Evolutionary conservation across 2,113 vertebrate species (phyloP).

Genomic region (Pollachius pollachius): DNA sequence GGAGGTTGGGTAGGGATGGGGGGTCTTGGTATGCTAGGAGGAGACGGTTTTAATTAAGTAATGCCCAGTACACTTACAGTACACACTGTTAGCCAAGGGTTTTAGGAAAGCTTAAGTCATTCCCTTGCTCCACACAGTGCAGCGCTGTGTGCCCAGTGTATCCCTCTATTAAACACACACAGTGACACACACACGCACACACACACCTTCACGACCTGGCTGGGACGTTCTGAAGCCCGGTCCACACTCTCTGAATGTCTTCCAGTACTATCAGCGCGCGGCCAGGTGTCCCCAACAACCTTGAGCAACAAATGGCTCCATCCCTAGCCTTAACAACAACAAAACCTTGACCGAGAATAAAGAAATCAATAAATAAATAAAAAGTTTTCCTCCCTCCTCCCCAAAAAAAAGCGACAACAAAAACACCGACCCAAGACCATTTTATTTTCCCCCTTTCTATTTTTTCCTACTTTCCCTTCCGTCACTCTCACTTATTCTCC

Average conservation of each 20-base stretch:
- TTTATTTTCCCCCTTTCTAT: slow-evolving; percentile 48
- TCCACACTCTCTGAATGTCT: not conserved
- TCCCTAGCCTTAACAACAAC: too few relatives aligned
- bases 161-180: not conserved
- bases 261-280: not conserved
- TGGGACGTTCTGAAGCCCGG: too few relatives aligned
- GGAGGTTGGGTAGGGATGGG: too few relatives aligned
- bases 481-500: slow-evolving; percentile 39
- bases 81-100: slow-evolving; percentile 38
- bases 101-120: slow-evolving; percentile 13
- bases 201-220: too few relatives aligned
- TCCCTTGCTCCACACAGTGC: not conserved
- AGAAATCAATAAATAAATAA: too few relatives aligned
- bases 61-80: slow-evolving; percentile 51
- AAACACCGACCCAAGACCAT: slow-evolving; percentile 37
- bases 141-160: not conserved
- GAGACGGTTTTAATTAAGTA: slow-evolving; percentile 68
- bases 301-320: too few relatives aligned
- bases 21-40: slow-evolving; percentile 36
- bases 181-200: not conserved
- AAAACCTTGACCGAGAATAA: too few relatives aligned
- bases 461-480: not conserved
- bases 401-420: too few relatives aligned
- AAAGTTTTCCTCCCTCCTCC: too few relatives aligned
- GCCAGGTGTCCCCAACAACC: not conserved